Conservation (phyloP, 1,140 invertebrate species). For the Macrobrachium nipponense region DNA sequence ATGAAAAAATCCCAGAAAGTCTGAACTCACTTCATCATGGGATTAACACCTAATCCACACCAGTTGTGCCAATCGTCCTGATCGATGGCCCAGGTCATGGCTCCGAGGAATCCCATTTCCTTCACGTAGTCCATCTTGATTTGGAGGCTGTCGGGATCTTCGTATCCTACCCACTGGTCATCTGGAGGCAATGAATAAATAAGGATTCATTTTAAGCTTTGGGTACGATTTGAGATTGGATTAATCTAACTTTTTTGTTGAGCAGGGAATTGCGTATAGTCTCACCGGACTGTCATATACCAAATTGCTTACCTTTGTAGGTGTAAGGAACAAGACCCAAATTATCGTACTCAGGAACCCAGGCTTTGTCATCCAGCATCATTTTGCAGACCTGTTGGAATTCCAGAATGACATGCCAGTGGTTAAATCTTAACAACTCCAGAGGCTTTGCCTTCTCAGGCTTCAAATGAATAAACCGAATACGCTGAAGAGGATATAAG, state of each 20-base stretch:
- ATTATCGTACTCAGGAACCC: conserved; percentile 40
- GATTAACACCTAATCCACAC: conserved; percentile 80
- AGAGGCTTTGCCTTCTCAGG: too few relatives aligned
- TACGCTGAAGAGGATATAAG: too few relatives aligned
- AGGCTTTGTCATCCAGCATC: conserved; percentile 70
- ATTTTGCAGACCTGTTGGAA: conserved; percentile 78
- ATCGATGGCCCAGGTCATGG: conserved; percentile 80
- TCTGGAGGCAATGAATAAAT: conserved; percentile 66
- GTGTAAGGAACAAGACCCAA: conserved; percentile 67
- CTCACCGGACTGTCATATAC: background rate
- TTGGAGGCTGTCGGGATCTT: conserved; percentile 77
- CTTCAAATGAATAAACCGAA: too few relatives aligned
- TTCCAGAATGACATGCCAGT: conserved; percentile 71
- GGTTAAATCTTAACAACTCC: too few relatives aligned
- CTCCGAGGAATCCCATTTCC: conserved; percentile 87
- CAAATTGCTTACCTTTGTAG: conserved; percentile 67
- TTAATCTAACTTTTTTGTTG: background rate
- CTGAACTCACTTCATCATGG: conserved; percentile 37
- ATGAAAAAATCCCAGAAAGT: too few relatives aligned
- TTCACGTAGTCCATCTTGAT: conserved; percentile 85
- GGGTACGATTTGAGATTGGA: background rate
- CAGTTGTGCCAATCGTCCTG: conserved; percentile 81
- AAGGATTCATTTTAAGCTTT: background rate
- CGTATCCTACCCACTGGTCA: conserved; percentile 87
- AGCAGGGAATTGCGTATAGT: background rate